Percentiles rank a stretch among this genome's conserved stretches.
Evolutionary conservation across 2,113 vertebrate species (phyloP).

Genomic region (Apaloderma vittatum): DNA sequence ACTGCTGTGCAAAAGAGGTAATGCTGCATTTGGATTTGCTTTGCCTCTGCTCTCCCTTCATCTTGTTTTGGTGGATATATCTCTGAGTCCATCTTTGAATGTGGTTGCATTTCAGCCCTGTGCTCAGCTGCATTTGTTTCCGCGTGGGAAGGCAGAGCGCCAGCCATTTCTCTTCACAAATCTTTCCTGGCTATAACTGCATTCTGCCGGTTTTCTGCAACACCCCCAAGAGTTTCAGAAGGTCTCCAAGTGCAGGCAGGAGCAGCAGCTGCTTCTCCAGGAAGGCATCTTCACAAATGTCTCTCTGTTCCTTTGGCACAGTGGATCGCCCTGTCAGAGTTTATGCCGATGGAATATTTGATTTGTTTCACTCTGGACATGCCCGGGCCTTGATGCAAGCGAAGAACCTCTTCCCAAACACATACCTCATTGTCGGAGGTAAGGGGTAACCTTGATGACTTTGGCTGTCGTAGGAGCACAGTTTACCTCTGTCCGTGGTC

Average conservation of each 20-base stretch:
- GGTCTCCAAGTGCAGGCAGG: background rate
- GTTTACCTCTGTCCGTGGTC: background rate
- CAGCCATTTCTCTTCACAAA: background rate
- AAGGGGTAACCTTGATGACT: conserved; percentile 66
- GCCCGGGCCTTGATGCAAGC: conserved; percentile 98
- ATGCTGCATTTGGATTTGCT: background rate
- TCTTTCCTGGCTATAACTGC: background rate
- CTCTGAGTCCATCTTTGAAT: background rate
- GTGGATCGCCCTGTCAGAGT: conserved; percentile 93
- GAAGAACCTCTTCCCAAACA: conserved; percentile 97
- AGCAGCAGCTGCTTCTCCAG: conserved; percentile 3
- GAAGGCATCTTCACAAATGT: background rate
- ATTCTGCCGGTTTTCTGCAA: background rate
- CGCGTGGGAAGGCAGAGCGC: background rate
- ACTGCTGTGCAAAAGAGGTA: background rate
- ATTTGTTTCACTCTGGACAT: conserved; percentile 97
- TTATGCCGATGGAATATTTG: conserved; percentile 98
- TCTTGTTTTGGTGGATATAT: background rate
- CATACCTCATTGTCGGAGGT: conserved; percentile 98
- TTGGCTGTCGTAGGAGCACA: background rate
- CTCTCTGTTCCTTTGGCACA: conserved; percentile 68
- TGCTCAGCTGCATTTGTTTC: background rate
- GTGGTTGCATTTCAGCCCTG: background rate
- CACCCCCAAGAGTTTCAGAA: background rate
- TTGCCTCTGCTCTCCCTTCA: background rate